Evolutionary conservation across 1,140 invertebrate species (phyloP).

Genomic region (Zaprionus kolodkinae): DNA sequence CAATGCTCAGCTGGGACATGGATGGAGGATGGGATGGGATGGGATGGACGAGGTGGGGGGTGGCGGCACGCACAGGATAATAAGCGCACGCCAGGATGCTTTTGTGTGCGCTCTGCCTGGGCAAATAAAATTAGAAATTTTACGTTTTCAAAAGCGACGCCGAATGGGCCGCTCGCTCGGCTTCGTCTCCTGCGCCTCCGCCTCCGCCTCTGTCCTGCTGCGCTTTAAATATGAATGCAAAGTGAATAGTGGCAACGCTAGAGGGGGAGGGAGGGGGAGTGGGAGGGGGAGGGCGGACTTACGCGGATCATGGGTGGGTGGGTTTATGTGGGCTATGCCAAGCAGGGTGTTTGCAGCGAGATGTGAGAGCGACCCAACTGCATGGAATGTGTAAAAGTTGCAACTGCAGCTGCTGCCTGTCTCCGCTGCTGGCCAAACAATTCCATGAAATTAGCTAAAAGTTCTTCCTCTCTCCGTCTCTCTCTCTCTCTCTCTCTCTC

Average conservation of each 20-base stretch:
- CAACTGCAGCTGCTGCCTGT: slow-evolving; percentile 67
- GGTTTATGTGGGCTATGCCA: not conserved
- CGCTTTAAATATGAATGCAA: slow-evolving; percentile 73
- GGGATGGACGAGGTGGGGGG: not conserved
- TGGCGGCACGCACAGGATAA: slow-evolving; percentile 71
- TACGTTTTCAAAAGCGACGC: slow-evolving; percentile 72
- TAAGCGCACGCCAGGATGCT: slow-evolving; percentile 78
- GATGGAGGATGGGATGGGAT: slow-evolving; percentile 1
- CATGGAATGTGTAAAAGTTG: slow-evolving; percentile 80
- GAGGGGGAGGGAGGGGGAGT: not conserved
- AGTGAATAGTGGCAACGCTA: slow-evolving; percentile 35
- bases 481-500: not conserved
- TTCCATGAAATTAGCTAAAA: slow-evolving; percentile 78
- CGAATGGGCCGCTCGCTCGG: slow-evolving; percentile 47
- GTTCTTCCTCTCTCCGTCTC: slow-evolving; percentile 45
- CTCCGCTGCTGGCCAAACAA: slow-evolving; percentile 54
- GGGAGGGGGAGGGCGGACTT: not conserved
- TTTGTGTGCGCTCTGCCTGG: slow-evolving; percentile 67
- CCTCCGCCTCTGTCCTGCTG: not conserved
- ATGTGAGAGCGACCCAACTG: slow-evolving; percentile 71
- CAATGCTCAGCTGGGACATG: slow-evolving; percentile 67
- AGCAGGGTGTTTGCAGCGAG: slow-evolving; percentile 33
- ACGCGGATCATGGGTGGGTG: slow-evolving; percentile 11
- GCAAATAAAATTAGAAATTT: slow-evolving; percentile 82
- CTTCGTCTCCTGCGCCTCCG: not conserved